These are phyloP conservation scores for Sebastes matsubarae DNA, from an alignment of 2,797 vertebrate species.

Conservation along the genomic window DNA sequence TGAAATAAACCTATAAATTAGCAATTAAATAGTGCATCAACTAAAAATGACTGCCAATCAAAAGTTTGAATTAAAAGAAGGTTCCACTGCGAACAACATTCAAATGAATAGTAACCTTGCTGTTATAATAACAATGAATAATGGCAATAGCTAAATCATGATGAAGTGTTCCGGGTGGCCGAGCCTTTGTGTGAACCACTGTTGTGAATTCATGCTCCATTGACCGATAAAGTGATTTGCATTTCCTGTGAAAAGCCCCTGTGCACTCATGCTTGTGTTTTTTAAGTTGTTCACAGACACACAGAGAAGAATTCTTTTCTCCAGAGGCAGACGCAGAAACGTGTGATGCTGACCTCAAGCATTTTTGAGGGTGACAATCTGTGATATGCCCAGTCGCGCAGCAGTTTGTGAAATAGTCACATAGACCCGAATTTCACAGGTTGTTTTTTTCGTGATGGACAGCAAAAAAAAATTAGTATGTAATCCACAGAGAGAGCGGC, in stretches of 20 bases:
- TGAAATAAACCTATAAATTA: background rate
- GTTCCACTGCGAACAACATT: background rate
- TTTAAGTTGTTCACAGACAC: background rate
- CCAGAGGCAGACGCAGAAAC: background rate
- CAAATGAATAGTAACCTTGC: background rate
- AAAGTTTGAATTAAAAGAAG: background rate
- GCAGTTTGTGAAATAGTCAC: no score
- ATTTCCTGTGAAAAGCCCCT: background rate
- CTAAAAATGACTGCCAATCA: background rate
- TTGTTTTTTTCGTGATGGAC: no score
- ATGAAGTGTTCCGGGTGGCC: background rate
- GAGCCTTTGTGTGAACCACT: background rate
- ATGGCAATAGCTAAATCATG: background rate
- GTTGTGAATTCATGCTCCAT: background rate
- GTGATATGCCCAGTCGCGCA: background rate
- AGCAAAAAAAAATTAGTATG: no score
- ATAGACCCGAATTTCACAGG: no score
- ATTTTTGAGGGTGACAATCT: background rate
- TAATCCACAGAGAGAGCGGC: no score
- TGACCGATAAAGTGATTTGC: background rate
- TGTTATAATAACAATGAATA: background rate
- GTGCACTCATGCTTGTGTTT: background rate
- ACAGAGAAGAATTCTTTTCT: background rate
- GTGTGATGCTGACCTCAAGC: background rate
- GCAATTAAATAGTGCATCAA: background rate